Conservation (phyloP, 2,113 vertebrate species). For the Numenius arquata region DNA sequence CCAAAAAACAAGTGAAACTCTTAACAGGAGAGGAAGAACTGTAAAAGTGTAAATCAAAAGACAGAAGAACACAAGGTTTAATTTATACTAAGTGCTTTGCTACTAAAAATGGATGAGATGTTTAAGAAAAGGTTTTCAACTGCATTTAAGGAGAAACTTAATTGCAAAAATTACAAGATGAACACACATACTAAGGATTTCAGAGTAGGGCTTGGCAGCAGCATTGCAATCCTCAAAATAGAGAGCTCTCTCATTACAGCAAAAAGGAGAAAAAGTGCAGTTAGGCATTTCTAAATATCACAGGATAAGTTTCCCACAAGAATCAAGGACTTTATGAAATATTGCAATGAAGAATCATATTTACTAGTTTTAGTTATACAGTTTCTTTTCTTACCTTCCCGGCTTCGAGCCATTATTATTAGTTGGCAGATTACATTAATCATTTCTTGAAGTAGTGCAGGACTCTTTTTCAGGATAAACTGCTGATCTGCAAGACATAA, state of each 20-base stretch:
- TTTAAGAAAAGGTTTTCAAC: background rate
- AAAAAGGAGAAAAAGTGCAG: background rate
- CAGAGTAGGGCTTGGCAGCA: background rate
- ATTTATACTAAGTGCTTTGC: background rate
- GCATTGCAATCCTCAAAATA: background rate
- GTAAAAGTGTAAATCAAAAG: background rate
- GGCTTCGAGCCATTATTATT: slow-evolving; percentile 96
- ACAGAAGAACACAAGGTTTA: background rate
- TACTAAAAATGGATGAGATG: background rate
- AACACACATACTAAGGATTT: background rate
- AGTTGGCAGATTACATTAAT: slow-evolving; percentile 98
- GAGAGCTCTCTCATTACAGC: background rate
- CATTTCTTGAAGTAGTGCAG: slow-evolving; percentile 97
- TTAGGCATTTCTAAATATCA: slow-evolving; percentile 1
- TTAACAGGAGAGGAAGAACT: background rate
- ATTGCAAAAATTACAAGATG: background rate
- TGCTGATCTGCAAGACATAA: slow-evolving; percentile 86
- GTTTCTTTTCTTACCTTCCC: slow-evolving; percentile 85
- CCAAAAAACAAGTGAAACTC: background rate
- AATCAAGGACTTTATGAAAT: background rate
- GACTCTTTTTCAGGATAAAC: slow-evolving; percentile 94
- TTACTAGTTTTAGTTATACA: background rate
- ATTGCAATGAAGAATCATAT: background rate
- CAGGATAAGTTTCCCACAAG: background rate
- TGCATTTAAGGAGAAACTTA: background rate